Percentiles rank a stretch among this genome's conserved stretches.
Conservation (phyloP, 1,140 invertebrate species). For the Drosophila simulans region DNA sequence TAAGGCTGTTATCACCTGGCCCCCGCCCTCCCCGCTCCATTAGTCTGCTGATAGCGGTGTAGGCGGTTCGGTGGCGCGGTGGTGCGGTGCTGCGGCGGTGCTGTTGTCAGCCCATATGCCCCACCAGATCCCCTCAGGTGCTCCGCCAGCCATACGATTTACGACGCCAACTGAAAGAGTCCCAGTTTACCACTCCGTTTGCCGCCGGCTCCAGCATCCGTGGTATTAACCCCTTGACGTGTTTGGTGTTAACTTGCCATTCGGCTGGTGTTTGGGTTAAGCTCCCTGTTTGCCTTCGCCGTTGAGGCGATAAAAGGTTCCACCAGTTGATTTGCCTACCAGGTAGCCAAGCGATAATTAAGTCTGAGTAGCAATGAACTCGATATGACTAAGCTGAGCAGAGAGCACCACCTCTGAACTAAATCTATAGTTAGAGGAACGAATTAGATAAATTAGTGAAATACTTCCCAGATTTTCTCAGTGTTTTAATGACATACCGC, state of each 20-base stretch:
- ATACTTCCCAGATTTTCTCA: not conserved
- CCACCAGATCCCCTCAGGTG: conserved; percentile 25
- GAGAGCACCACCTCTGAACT: not conserved
- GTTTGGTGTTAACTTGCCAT: conserved; percentile 80
- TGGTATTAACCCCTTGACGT: conserved; percentile 81
- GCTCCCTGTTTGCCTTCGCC: conserved; percentile 71
- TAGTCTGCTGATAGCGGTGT: conserved; percentile 48
- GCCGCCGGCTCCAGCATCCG: conserved; percentile 32
- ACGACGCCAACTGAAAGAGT: conserved; percentile 26
- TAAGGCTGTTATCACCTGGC: conserved; percentile 47
- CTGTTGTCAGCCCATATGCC: conserved; percentile 52
- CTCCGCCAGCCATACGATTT: conserved; percentile 41
- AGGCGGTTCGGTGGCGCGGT: conserved; percentile 20
- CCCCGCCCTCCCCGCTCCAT: conserved; percentile 1
- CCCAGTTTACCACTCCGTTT: not conserved
- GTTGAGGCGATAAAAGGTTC: conserved; percentile 64
- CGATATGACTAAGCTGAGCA: conserved; percentile 18
- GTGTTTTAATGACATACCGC: not conserved
- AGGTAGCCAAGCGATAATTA: conserved; percentile 54
- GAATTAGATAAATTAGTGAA: not conserved
- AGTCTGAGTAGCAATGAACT: conserved; percentile 10
- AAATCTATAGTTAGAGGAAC: not conserved
- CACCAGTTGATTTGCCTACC: conserved; percentile 58
- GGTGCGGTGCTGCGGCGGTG: conserved; percentile 10
- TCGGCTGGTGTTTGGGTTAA: conserved; percentile 82